These are phyloP conservation scores for Erinaceus europaeus DNA, from an alignment of 2,113 vertebrate species.

Conservation along the genomic window DNA sequence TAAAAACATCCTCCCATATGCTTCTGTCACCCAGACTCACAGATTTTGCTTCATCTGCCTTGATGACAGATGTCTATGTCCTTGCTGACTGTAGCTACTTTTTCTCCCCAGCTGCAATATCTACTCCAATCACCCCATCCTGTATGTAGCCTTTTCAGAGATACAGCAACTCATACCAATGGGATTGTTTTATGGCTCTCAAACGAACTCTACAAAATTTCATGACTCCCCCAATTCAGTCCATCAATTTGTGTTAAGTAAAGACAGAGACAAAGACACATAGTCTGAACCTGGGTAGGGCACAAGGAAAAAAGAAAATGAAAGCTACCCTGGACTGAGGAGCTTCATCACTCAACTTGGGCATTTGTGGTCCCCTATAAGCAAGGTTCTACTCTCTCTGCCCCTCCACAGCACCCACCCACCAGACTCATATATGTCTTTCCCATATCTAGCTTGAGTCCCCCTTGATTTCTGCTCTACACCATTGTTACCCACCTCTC, in stretches of 20 bases:
- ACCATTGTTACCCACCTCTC: neutral
- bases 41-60: neutral
- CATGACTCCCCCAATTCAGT: conserved; percentile 5
- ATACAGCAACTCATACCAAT: neutral
- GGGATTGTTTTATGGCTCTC: neutral
- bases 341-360: accelerated
- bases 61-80: neutral
- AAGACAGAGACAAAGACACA: neutral
- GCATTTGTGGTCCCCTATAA: neutral
- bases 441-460: neutral
- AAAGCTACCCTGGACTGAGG: neutral
- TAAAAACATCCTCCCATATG: neutral
- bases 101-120: neutral
- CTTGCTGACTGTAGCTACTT: neutral
- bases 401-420: too few species aligned
- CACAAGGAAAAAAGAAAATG: neutral
- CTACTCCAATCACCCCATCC: neutral
- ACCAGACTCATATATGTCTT: neutral
- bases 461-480: neutral
- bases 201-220: neutral
- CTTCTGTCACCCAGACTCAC: neutral
- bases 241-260: neutral
- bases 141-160: neutral
- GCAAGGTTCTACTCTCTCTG: too few species aligned
- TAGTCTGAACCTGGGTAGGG: neutral